phyloP scores from a whole-genome alignment of 2,113 vertebrate genomes.

The Clarias batrachus region DNA sequence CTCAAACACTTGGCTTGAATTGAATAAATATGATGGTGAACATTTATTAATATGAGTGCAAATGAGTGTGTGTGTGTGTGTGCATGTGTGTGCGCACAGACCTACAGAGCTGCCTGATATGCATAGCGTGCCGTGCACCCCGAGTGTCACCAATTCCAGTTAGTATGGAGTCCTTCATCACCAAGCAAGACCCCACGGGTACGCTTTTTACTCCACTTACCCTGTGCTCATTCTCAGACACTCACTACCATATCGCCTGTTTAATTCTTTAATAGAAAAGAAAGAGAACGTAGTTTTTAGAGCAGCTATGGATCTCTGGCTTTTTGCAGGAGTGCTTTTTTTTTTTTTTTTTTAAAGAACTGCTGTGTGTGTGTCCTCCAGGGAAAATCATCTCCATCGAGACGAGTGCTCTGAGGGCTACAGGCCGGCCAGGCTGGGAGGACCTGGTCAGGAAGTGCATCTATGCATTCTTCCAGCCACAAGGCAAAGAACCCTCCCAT shows the following conservation, averaged over 20 bases:
- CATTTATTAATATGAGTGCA: too few relatives aligned
- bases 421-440: constrained; percentile 92
- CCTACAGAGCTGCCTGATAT: constrained; percentile 44
- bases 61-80: background rate
- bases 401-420: constrained; percentile 88
- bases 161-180: constrained; percentile 85
- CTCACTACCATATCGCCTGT: background rate
- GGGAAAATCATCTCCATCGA: constrained; percentile 99
- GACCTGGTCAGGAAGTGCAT: constrained; percentile 96
- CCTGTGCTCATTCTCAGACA: background rate
- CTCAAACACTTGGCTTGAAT: background rate
- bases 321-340: constrained; percentile 54
- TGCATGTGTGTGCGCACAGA: background rate
- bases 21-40: too few relatives aligned
- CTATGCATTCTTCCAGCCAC: constrained; percentile 95
- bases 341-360: background rate
- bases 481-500: constrained; percentile 90
- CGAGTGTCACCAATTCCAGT: background rate
- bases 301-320: background rate
- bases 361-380: constrained; percentile 56
- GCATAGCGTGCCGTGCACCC: constrained; percentile 30
- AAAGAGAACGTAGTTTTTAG: background rate
- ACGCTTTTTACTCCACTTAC: constrained; percentile 4
- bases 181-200: constrained; percentile 97
- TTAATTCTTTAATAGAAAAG: background rate